Base-by-base conservation (phyloP, 2,797 vertebrate species). In the Nothura maculosa region DNA sequence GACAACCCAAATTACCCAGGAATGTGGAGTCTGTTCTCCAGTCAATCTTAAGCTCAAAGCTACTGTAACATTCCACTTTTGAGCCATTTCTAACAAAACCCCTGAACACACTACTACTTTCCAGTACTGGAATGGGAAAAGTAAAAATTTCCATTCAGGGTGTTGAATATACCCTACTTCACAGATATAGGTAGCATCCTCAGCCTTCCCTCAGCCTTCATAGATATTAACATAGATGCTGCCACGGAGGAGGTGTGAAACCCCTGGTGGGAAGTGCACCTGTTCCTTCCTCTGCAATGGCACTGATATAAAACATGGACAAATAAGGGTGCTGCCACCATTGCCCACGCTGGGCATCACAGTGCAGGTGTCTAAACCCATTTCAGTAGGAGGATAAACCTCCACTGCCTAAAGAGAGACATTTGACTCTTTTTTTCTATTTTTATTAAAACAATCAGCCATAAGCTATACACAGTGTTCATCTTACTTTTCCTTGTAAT, bases 31-130 rank as follows among this genome's bases (percentile, higher is more conserved):
- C 50, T 68, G 54, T 24, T 86, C 72, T 55, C n/a, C 32, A 90
- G 81, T 27, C 78, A 94, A 74, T 10, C 43, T 82, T 74, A 45
- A 68, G 28, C 54, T 96, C 72, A 95, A 77, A 90, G 54, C 50
- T 75, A 92, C 42, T 58, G 78, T 70, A 75, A 1, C 77, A 57
- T 57, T 95, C 92, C 87, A 48, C 58, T 81, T 96, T 89, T 85
- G 79, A 92, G 45, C 82, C 84, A 80, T 58, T 87, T 50, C 74
- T 89, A 96, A 83, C 52, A 90, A 90, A 32, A 84, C 19, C 62
- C 74, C 61, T 81, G 63, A 84, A 95, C 60, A 93, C 38, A 93
- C 1, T 7, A 50, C 13, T 28, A 52, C 34, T 38, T 69, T 69
- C 25, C 27, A 20, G 58, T 58, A 75, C 64, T 30, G 85, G 34